Evolutionary conservation across 2,888 invertebrate species (phyloP).

Genomic region (Pomacea canaliculata): DNA sequence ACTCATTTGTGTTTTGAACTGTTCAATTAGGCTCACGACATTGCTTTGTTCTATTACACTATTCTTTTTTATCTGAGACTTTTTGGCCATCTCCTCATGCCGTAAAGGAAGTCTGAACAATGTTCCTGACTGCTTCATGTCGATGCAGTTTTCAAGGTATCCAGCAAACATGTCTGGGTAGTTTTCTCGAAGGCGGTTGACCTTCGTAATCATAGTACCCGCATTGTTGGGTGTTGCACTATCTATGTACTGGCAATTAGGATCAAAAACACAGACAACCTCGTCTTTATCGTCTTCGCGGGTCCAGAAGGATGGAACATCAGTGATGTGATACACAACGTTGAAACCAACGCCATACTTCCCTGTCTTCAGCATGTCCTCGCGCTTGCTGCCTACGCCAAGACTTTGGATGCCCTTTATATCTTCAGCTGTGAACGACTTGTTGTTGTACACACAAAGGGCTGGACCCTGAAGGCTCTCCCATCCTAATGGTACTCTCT

Average conservation of each 20-base stretch:
- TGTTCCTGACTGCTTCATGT: conserved; percentile 13
- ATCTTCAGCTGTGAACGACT: conserved; percentile 1
- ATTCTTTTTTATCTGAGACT: conserved; percentile 49
- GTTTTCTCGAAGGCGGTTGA: conserved; percentile 28
- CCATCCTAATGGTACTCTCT: background rate
- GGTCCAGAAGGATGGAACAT: conserved; percentile 2
- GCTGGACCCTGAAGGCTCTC: background rate
- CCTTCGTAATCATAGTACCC: conserved; percentile 39
- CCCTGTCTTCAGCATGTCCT: background rate
- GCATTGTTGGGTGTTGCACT: conserved; percentile 36
- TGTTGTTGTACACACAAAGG: conserved; percentile 10
- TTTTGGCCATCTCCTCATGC: conserved; percentile 35
- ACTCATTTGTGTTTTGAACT: background rate
- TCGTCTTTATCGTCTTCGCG: conserved; percentile 36
- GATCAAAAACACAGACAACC: conserved; percentile 50
- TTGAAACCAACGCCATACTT: conserved; percentile 7
- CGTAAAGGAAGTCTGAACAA: conserved; percentile 1
- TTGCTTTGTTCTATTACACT: conserved; percentile 27
- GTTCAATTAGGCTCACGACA: background rate
- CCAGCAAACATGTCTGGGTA: conserved; percentile 50
- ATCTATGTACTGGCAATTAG: conserved; percentile 46
- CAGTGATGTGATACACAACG: conserved; percentile 7
- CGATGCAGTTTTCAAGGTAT: conserved; percentile 45
- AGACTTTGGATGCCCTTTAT: background rate
- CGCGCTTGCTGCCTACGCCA: background rate